Evolutionary conservation across 2,888 invertebrate species (phyloP).

Genomic region (Drosophila longiperda): DNA sequence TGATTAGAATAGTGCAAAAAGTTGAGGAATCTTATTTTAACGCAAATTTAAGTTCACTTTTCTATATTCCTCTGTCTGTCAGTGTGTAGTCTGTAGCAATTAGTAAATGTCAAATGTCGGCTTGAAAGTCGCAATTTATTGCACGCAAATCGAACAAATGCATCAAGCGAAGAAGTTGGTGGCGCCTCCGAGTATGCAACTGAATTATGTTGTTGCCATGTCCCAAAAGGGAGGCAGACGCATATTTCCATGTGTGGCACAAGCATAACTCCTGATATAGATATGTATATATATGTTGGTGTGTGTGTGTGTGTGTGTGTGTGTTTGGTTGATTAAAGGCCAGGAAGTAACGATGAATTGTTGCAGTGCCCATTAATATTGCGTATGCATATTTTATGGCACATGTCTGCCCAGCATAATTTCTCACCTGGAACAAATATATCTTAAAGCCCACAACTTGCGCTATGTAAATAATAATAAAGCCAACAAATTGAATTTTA

Average conservation of each 20-base stretch:
- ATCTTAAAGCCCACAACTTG: conserved; percentile 22
- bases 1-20: conserved; percentile 49
- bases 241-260: conserved; percentile 17
- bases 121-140: conserved; percentile 71
- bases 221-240: not conserved
- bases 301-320: conserved; percentile 4
- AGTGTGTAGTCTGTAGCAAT: conserved; percentile 56
- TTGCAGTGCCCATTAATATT: conserved; percentile 58
- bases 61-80: not conserved
- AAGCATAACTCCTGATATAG: conserved; percentile 9
- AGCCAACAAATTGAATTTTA: not conserved
- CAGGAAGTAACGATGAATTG: conserved; percentile 63
- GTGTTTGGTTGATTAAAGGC: conserved; percentile 56
- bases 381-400: conserved; percentile 58
- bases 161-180: conserved; percentile 51
- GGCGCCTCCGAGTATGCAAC: conserved; percentile 66
- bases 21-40: conserved; percentile 9
- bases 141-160: conserved; percentile 65
- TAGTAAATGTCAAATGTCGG: conserved; percentile 78
- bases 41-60: conserved; percentile 14
- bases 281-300: not conserved
- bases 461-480: not conserved
- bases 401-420: conserved; percentile 38
- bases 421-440: conserved; percentile 23
- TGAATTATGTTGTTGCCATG: conserved; percentile 64